Conservation (phyloP, 1,140 invertebrate species). For the Leguminivora glycinivorella region DNA sequence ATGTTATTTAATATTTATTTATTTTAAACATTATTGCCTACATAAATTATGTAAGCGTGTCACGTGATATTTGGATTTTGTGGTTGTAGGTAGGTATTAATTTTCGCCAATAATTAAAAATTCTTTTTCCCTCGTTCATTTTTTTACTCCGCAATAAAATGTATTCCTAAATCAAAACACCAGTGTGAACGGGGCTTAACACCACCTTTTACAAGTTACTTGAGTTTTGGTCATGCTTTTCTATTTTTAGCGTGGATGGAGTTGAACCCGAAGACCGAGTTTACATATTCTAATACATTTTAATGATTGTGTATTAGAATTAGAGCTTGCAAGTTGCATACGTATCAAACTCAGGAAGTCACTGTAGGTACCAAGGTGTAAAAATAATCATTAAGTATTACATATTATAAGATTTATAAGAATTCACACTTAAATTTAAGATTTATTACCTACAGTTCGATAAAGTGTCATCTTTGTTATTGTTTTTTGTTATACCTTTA, state of each 20-base stretch:
- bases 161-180: too few species aligned
- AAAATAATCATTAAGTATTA: background rate
- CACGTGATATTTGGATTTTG: too few species aligned
- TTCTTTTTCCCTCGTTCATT: too few species aligned
- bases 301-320: background rate
- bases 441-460: background rate
- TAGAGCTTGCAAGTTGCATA: background rate
- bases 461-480: too few species aligned
- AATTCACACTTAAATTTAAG: too few species aligned
- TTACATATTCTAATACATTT: background rate
- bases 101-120: too few species aligned
- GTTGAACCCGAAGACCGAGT: background rate
- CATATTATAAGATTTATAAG: background rate
- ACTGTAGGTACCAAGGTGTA: background rate
- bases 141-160: too few species aligned
- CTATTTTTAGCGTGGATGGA: background rate
- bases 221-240: conserved; percentile 14
- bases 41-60: too few species aligned
- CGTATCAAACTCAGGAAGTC: background rate
- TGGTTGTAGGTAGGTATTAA: too few species aligned
- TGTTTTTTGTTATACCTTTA: too few species aligned
- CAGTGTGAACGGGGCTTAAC: background rate
- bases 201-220: background rate
- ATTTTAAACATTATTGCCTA: too few species aligned
- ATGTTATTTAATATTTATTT: too few species aligned